Evolutionary conservation across 2,113 vertebrate genomes (phyloP).

Genomic region (Pitta sordida): DNA sequence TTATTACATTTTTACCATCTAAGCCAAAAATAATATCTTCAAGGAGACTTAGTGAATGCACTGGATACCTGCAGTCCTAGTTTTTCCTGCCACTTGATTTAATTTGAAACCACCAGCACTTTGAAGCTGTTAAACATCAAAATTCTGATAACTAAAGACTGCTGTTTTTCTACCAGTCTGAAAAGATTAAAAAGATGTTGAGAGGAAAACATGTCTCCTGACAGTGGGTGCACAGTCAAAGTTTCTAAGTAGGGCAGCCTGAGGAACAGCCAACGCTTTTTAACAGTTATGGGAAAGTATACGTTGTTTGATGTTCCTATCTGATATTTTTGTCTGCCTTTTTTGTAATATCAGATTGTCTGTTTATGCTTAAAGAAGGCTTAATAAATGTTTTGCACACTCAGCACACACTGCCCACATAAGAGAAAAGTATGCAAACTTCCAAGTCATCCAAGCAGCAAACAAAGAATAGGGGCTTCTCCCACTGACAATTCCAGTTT

Average conservation of each 20-base stretch:
- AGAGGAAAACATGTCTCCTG: constrained; percentile 49
- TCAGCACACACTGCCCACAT: not conserved
- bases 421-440: not conserved
- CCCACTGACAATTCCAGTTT: not conserved
- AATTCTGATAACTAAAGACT: constrained; percentile 48
- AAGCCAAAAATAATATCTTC: constrained; percentile 19
- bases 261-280: constrained; percentile 47
- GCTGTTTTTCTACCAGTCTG: constrained; percentile 39
- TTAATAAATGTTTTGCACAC: constrained; percentile 33
- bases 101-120: constrained; percentile 44
- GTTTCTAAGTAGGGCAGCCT: constrained; percentile 61
- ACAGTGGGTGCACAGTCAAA: constrained; percentile 55
- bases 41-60: constrained; percentile 27
- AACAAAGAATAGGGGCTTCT: not conserved
- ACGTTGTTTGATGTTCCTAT: constrained; percentile 35
- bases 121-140: constrained; percentile 60
- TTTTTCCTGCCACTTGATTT: constrained; percentile 30
- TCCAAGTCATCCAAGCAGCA: not conserved
- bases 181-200: constrained; percentile 61
- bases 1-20: not conserved
- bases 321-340: constrained; percentile 6
- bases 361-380: not conserved
- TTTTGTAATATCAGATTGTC: not conserved
- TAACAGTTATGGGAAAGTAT: constrained; percentile 11
- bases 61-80: constrained; percentile 40